Base-by-base conservation (phyloP, 2,113 vertebrate species). In the Hylia prasina region DNA sequence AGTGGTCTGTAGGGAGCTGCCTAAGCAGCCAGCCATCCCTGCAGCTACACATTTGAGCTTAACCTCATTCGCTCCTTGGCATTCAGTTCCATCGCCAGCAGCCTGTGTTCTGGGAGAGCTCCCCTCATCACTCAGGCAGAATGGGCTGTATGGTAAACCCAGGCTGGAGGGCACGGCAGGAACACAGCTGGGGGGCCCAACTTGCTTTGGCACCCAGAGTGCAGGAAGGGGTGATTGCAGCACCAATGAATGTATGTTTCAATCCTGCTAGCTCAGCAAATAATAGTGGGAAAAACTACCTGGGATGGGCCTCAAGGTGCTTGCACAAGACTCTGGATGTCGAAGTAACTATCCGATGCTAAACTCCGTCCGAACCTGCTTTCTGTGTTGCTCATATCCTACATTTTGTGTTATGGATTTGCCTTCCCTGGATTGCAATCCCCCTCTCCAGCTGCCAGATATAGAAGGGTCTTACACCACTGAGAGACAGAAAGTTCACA, bases 241-340 rank as follows among this genome's bases (percentile, higher is more conserved):
- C 0, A 0, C 1, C 1, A 9, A 0, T 20, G 23, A 27, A 27
- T 9, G 31, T 33, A 2, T 1, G 15, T 25, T 33, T 31, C 44
- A 3, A 14, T 69, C 30, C 27, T 61, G 22, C 37, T 33, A 22
- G 27, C 47, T 82, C 56, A 47, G 64, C 27, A 75, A 6, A 11
- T 57, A n/a, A 15, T 7, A 5, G 24, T 2, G 2, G 64, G 33
- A 39, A 24, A 35, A 58, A 19, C 31, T 1, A 42, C 28, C 15
- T 23, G 25, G 11, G 14, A 35, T 5, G 6, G 44, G 35, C 60
- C 75, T 85, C 16, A 6, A 47, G 51, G 15, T 60, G 61, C 4
- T 80, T 65, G 45, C 22, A 5, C 54, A 31, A 77, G 63, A 30
- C 21, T 14, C 13, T 80, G 40, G 15, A 12, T 64, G n/a, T 33